Conservation (phyloP, 2,888 invertebrate genomes). For the Stictocephala bisonia region DNA sequence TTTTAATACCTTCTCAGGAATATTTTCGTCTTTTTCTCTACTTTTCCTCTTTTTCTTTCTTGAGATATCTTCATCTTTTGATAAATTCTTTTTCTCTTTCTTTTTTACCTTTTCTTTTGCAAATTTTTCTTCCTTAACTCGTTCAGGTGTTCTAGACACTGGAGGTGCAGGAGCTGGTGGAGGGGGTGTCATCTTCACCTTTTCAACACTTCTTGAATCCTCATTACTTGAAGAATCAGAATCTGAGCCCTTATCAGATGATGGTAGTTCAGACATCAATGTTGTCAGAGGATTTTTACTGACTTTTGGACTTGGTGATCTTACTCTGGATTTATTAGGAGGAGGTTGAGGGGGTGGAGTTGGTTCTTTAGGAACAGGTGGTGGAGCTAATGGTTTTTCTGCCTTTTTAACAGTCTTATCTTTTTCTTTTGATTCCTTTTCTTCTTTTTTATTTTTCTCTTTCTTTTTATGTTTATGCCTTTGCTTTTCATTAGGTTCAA, state of each 20-base stretch:
- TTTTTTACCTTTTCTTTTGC: constrained; percentile 49
- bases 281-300: constrained; percentile 31
- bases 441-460: constrained; percentile 52
- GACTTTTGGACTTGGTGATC: constrained; percentile 37
- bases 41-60: constrained; percentile 55
- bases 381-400: constrained; percentile 22
- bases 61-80: constrained; percentile 50
- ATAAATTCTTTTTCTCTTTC: constrained; percentile 52
- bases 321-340: constrained; percentile 12
- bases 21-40: constrained; percentile 53
- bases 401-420: constrained; percentile 37
- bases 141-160: constrained; percentile 6
- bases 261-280: neutral
- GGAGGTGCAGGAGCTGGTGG: constrained; percentile 7
- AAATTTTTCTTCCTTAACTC: constrained; percentile 28
- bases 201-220: constrained; percentile 17
- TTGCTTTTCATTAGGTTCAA: constrained; percentile 48
- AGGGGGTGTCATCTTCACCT: constrained; percentile 16
- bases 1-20: constrained; percentile 19
- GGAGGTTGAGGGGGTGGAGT: constrained; percentile 30
- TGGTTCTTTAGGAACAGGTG: constrained; percentile 15
- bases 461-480: constrained; percentile 54
- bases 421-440: constrained; percentile 44
- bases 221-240: constrained; percentile 27
- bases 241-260: constrained; percentile 40